phyloP scores from a whole-genome alignment of 2,113 vertebrate genomes.

The Thamnaconus septentrionalis region DNA sequence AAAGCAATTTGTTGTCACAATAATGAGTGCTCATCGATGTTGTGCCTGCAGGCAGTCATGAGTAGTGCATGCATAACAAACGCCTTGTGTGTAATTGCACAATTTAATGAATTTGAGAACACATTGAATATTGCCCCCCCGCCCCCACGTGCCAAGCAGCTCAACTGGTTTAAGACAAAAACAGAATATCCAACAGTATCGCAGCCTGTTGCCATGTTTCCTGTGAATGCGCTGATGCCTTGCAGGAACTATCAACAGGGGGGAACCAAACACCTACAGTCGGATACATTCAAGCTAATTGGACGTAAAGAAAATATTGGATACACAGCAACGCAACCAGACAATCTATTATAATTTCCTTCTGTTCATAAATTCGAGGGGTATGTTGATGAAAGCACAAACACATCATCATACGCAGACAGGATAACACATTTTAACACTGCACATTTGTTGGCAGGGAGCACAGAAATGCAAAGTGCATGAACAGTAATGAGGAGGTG shows the following conservation, averaged over 20 bases:
- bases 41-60: background rate
- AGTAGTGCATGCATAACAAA: constrained; percentile 3
- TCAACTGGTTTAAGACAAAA: constrained; percentile 28
- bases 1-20: background rate
- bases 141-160: constrained; percentile 7
- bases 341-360: background rate
- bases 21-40: background rate
- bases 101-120: constrained; percentile 21
- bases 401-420: no score
- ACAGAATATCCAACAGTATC: constrained; percentile 14
- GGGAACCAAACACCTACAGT: constrained; percentile 15
- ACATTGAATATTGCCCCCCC: constrained; percentile 6
- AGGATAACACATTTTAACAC: no score
- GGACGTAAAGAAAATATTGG: background rate
- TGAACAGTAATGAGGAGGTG: no score
- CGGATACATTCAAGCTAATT: constrained; percentile 3
- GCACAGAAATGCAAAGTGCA: no score
- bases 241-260: constrained; percentile 19
- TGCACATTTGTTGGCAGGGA: no score
- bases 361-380: no score
- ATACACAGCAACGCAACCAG: background rate
- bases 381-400: no score
- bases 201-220: constrained; percentile 9
- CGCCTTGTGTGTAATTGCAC: constrained; percentile 1
- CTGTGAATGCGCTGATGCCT: constrained; percentile 22